Evolutionary conservation across 2,797 vertebrate genomes (phyloP), one percentile per base, ranked within the genome.

Genomic region (Hypotaenidia okinawae): DNA sequence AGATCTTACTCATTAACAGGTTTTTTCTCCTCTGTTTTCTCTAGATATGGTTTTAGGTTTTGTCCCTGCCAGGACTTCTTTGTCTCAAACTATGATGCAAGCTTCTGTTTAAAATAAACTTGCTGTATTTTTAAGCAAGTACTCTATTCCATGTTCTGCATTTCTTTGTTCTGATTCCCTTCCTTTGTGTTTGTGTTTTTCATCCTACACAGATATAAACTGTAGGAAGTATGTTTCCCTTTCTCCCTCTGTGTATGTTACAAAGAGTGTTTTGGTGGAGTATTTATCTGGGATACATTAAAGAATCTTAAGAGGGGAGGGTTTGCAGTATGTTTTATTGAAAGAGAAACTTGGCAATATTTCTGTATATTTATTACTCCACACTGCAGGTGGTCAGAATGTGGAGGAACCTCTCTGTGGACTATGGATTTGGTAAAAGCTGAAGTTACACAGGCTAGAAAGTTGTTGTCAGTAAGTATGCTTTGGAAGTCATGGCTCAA

Each of bases 331-430:
- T 5, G 16, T 15, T 93, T 97, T 80, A 89, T 84, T 82, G 83
- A 90, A 94, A 81, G 85, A 68, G 66, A 86, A 94, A 63, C 25
- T 77, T 11, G 32, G 45, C 19, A 55, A 32, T 87, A 61, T 91
- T 95, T 83, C 81, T 88, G 64, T 64, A 82, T 88, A 75, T 77
- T 94, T 68, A 88, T 91, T 96, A 83, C 37, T 90, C 66, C 59
- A 84, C 43, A 32, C 76, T 90, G 75, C 64, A 41, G 54, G 30
- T 68, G 16, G 25, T 49, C 39, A 77, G 64, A 70, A 84, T 51
- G 77, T 28, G 57, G 51, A 89, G 1, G 11, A 86, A 57, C 22
- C 67, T 77, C 80, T 92, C 87, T 57, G 24, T 87, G 80, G 19
- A 43, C 30, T 58, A 85, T 64, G 67, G 83, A 89, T 90, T 87